These are phyloP conservation scores for Dendrolimus pini DNA, from an alignment of 2,888 invertebrate species.

Conservation along the genomic window DNA sequence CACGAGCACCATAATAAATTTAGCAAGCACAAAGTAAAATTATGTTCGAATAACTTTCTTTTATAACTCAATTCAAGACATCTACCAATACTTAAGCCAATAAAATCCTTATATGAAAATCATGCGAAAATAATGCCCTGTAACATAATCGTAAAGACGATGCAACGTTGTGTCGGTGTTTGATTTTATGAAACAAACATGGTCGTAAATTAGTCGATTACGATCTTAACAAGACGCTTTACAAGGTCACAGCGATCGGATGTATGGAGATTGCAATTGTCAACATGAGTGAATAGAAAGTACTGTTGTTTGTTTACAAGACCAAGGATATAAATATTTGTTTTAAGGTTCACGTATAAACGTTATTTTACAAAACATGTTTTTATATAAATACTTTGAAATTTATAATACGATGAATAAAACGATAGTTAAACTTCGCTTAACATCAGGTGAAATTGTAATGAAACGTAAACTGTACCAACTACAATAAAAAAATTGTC, in stretches of 20 bases:
- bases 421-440: too few species aligned
- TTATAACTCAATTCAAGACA: neutral
- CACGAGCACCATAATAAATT: too few species aligned
- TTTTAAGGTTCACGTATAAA: too few species aligned
- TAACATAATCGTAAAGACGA: slow-evolving; percentile 10
- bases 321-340: too few species aligned
- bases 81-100: neutral
- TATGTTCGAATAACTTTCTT: neutral
- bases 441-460: too few species aligned
- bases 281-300: neutral
- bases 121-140: neutral
- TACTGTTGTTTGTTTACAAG: neutral
- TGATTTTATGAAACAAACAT: slow-evolving; percentile 19
- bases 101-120: neutral
- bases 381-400: too few species aligned
- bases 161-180: neutral
- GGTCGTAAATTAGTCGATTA: slow-evolving; percentile 56
- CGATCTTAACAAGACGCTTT: slow-evolving; percentile 40
- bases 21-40: too few species aligned
- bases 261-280: neutral
- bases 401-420: too few species aligned
- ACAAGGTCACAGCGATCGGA: slow-evolving; percentile 20
- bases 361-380: too few species aligned
- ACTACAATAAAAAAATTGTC: too few species aligned
- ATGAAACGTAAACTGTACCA: too few species aligned